Evolutionary conservation across 2,888 invertebrate genomes (phyloP), one percentile per base, ranked within the genome.

Genomic region (Osedax frankpressi): DNA sequence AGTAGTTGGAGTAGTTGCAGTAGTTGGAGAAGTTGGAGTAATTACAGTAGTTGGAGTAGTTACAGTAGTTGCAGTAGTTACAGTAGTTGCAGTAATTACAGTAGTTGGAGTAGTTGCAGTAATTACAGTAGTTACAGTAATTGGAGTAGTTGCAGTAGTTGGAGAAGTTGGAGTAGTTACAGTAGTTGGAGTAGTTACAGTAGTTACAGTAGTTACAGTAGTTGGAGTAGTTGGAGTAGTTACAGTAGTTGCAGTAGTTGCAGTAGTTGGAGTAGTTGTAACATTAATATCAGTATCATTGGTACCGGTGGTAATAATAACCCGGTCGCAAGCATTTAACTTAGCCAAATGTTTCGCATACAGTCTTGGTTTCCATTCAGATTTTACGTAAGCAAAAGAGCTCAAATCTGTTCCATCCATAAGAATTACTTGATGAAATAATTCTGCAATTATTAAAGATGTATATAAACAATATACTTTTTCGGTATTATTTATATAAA

Each of bases 371-470:
- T 77, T 68, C 73, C 77, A 76, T 72, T 74, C 75, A 2, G 78
- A 79, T 19, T 76, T 62, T 24, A 76, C 73, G 68, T 76, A 75
- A 19, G 77, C 79, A 65, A 75, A 76, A 44, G 75, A 68, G 26
- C 75, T 75, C 72, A 79, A 72, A 72, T 80, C 79, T 6, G 77
- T 73, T 14, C 80, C 79, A 44, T 77, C 77, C 79, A 79, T 79
- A 74, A 79, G 62, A 44, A 79, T 78, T 1, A 77, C 78, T 65
- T 77, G 76, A 68, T 77, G 78, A 74, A 74, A 79, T 63, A 76
- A 76, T 28, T 63, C 77, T 77, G 74, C n/a, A n/a, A n/a, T n/a
- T n/a, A n/a, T n/a, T n/a, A n/a, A n/a, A n/a, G n/a, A n/a, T n/a
- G n/a, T n/a, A n/a, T n/a, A n/a, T n/a, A n/a, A n/a, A n/a, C n/a